Conservation (phyloP, 2,113 vertebrate species). For the Sinocyclocheilus anophthalmus region DNA sequence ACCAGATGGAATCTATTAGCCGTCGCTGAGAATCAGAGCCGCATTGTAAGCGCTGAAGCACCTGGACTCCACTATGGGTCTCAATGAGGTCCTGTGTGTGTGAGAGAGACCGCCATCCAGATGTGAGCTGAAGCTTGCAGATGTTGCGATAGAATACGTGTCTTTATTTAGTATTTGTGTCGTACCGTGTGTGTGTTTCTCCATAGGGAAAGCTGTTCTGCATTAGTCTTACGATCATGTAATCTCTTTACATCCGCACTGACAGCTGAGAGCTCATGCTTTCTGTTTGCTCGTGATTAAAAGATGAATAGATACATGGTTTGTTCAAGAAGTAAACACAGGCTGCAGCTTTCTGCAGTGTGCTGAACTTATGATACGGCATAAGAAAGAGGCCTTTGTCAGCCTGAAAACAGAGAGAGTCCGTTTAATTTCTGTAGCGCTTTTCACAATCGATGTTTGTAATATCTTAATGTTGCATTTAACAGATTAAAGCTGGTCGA, state of each 20-base stretch:
- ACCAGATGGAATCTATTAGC: conserved; percentile 38
- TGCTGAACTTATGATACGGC: conserved; percentile 30
- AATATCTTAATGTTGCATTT: background rate
- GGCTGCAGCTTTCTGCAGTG: background rate
- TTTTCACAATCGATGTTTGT: background rate
- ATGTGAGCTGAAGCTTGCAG: conserved; percentile 34
- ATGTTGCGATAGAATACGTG: background rate
- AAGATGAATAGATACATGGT: background rate
- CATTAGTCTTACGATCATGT: background rate
- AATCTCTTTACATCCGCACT: conserved; percentile 21
- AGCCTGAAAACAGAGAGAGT: background rate
- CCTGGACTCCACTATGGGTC: conserved; percentile 22
- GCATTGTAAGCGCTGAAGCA: conserved; percentile 13
- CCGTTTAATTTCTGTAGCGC: background rate
- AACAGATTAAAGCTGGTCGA: background rate
- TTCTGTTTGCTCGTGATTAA: background rate
- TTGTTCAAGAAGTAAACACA: conserved; percentile 22
- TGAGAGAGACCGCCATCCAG: conserved; percentile 12
- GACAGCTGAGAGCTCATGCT: background rate
- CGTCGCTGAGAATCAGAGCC: conserved; percentile 30
- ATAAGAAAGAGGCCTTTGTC: conserved; percentile 35
- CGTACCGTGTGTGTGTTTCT: background rate
- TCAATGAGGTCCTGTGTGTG: conserved; percentile 20
- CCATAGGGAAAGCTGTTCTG: conserved; percentile 19
- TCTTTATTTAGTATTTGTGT: background rate